phyloP scores from a whole-genome alignment of 2,113 vertebrate species.

The Physeter macrocephalus region DNA sequence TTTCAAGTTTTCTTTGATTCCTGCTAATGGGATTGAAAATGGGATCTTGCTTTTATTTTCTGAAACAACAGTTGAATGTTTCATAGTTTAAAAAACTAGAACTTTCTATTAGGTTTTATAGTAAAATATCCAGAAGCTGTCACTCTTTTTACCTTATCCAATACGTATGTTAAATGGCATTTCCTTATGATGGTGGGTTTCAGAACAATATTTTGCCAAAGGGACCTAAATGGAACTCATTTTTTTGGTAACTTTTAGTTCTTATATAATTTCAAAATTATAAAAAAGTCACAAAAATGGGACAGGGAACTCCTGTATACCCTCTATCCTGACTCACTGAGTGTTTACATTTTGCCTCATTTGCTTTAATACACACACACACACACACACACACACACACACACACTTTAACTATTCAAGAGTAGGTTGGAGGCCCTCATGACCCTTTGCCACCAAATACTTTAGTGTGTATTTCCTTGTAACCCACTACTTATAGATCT shows the following conservation, averaged over 20 bases:
- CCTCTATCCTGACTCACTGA: neutral
- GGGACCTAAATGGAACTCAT: constrained; percentile 3
- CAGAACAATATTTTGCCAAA: neutral
- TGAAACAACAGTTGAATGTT: neutral
- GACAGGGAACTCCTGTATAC: neutral
- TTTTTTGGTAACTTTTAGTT: neutral
- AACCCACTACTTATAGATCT: neutral
- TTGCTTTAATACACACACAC: neutral
- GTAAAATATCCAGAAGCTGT: neutral
- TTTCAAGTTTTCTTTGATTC: neutral
- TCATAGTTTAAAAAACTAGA: neutral
- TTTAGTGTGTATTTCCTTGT: neutral
- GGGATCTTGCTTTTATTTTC: constrained; percentile 1
- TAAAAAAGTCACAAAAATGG: neutral
- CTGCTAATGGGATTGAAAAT: neutral
- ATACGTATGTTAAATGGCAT: neutral
- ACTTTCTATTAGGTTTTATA: neutral
- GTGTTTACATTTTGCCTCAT: neutral
- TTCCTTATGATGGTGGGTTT: neutral
- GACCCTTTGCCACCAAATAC: neutral
- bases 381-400: neutral
- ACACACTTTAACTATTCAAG: neutral
- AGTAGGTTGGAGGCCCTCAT: neutral
- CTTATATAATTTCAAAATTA: neutral
- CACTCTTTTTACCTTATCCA: neutral